phyloP scores from a whole-genome alignment of 1,140 invertebrate species.

The Bathynomus jamesi region DNA sequence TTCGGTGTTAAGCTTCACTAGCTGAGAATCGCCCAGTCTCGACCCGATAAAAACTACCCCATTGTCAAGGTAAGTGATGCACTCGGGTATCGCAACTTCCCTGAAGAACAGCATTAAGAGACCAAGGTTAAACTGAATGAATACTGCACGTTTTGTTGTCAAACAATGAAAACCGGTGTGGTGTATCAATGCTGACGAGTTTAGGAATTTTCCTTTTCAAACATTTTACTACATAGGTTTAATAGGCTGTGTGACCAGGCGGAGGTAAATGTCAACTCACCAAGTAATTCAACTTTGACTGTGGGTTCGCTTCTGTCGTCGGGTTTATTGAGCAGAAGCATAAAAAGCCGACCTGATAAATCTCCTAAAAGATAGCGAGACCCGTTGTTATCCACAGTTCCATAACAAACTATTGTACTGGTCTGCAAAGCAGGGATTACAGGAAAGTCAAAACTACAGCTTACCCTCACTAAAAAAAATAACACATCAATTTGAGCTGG shows the following conservation, averaged over 20 bases:
- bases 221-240: too few relatives aligned
- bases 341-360: constrained; percentile 88
- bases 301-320: constrained; percentile 76
- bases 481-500: too few relatives aligned
- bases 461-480: too few relatives aligned
- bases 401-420: constrained; percentile 93
- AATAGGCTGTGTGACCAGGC: too few relatives aligned
- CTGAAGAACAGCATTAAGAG: constrained; percentile 42
- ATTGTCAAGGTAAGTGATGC: constrained; percentile 98
- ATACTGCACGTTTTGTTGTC: too few relatives aligned
- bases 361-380: constrained; percentile 82
- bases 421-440: constrained; percentile 56
- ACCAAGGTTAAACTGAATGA: too few relatives aligned
- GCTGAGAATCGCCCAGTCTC: constrained; percentile 88
- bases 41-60: constrained; percentile 96
- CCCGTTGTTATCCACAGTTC: constrained; percentile 83
- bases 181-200: too few relatives aligned
- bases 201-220: too few relatives aligned
- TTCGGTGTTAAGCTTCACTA: constrained; percentile 81
- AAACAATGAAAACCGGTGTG: too few relatives aligned
- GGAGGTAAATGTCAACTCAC: too few relatives aligned
- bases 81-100: constrained; percentile 94
- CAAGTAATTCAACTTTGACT: constrained; percentile 85
- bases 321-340: constrained; percentile 86
- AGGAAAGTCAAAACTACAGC: constrained; percentile 38